Base-by-base conservation (phyloP, 2,113 vertebrate genomes). In the Aspiorhynchus laticeps region DNA sequence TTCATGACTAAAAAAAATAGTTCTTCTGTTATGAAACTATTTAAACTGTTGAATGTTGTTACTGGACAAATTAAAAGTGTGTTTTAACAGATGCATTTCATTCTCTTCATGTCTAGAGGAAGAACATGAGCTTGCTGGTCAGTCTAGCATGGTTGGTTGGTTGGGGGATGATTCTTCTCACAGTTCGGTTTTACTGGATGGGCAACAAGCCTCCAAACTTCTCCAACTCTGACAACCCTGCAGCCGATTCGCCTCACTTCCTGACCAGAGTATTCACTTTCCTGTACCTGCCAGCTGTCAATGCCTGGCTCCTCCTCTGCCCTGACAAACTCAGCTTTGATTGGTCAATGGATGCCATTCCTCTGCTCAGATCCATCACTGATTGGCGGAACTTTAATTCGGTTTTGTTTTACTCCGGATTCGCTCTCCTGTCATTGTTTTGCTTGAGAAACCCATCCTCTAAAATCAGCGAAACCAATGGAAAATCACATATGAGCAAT, bases 291-390 rank as follows among this genome's bases (percentile, higher is more conserved):
- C 98, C 98, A 46, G 93, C 96, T 71, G 94, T 96, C 92, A 99
- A 99, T 92, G 94, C 97, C 74, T 98, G 98, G 97, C 95, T 99
- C 80, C 94, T 99, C 88, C 93, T 99, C n/a, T 99, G 97, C 93
- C 98, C 98, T 0, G 95, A 98, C 91, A 98, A 93, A 0, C 97
- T 99, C 88, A 99, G 98, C 92, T 99, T 99, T 90, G 98, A 99
- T 91, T 99, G 98, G 98, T 99, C 98, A 9, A 99, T 99, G 98
- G 98, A 99, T 85, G 97, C 98, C 0, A 93, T 99, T 93, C 98
- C 98, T 92, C 93, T 99, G 90, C 93, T 99, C 90, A 96, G 95
- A 94, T 92, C 92, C 75, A 5, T 97, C 26, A 91, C 92, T 0
- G 98, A 99, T 80, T 96, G 95, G 96, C 97, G 97, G 93, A 99